Conservation (phyloP, 2,113 vertebrate species). For the Deroptyus accipitrinus region DNA sequence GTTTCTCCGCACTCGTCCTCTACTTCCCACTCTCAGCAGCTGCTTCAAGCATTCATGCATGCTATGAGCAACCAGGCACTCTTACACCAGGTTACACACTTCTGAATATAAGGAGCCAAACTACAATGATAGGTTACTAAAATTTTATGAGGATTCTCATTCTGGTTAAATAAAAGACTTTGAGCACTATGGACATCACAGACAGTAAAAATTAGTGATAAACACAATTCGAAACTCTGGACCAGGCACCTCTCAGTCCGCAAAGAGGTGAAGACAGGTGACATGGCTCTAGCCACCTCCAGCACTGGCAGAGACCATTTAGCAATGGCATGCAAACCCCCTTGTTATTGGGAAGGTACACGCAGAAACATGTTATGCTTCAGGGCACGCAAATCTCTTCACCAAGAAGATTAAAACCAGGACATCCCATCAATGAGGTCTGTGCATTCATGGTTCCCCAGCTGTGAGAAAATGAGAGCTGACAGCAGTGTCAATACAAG, state of each 20-base stretch:
- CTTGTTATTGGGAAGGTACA: not conserved
- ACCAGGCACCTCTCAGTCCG: not conserved
- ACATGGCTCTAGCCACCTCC: not conserved
- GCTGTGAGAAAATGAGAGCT: conserved; percentile 59
- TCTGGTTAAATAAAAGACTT: not conserved
- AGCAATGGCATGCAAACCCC: not conserved
- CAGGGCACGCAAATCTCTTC: not conserved
- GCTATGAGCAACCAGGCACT: not conserved
- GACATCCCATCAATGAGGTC: not conserved
- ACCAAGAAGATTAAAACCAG: conserved; percentile 41
- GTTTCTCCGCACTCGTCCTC: not conserved
- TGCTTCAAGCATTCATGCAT: not conserved
- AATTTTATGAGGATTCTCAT: not conserved
- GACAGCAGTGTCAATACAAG: conserved; percentile 46
- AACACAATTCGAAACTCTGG: not conserved
- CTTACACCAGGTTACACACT: not conserved
- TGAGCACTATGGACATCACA: not conserved
- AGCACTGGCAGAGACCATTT: not conserved
- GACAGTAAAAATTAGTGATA: not conserved
- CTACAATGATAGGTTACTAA: not conserved
- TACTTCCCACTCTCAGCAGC: not conserved
- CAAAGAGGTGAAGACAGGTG: not conserved
- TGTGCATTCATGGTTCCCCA: conserved; percentile 40
- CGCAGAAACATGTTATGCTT: not conserved
- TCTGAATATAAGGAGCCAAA: not conserved